These are phyloP conservation scores for Leptocoma aspasia DNA, from an alignment of 2,113 vertebrate species.

Conservation along the genomic window DNA sequence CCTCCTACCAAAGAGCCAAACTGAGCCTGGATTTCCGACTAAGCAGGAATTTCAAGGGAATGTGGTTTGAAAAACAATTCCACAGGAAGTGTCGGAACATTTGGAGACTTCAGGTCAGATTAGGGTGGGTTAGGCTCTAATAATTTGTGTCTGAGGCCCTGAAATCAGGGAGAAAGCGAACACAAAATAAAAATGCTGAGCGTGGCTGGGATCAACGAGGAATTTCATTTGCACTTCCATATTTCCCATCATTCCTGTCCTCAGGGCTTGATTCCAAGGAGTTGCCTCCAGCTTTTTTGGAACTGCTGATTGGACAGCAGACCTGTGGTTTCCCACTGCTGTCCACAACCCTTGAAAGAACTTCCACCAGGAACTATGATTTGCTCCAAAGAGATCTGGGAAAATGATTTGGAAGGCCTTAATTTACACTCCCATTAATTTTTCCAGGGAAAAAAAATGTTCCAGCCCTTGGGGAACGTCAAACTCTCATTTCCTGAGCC, in stretches of 20 bases:
- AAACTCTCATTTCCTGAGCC: background rate
- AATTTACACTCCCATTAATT: background rate
- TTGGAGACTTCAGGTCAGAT: background rate
- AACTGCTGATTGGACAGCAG: background rate
- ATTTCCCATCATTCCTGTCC: background rate
- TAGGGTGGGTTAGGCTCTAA: background rate
- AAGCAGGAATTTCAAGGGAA: background rate
- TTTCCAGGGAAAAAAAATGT: background rate
- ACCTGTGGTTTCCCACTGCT: no score
- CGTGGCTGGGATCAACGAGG: background rate
- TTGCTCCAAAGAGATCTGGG: accelerated
- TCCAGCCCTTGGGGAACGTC: background rate
- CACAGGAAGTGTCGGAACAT: background rate
- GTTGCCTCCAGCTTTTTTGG: background rate
- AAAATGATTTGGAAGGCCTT: background rate
- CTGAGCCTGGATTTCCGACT: background rate
- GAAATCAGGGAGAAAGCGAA: background rate
- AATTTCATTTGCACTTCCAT: background rate
- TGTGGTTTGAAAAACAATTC: background rate
- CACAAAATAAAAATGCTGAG: background rate
- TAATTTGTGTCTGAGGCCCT: background rate
- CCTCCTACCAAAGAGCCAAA: background rate
- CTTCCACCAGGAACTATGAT: background rate
- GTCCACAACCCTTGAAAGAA: background rate
- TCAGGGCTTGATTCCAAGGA: background rate